phyloP scores from a whole-genome alignment of 2,113 vertebrate genomes.

The Etheostoma spectabile region DNA sequence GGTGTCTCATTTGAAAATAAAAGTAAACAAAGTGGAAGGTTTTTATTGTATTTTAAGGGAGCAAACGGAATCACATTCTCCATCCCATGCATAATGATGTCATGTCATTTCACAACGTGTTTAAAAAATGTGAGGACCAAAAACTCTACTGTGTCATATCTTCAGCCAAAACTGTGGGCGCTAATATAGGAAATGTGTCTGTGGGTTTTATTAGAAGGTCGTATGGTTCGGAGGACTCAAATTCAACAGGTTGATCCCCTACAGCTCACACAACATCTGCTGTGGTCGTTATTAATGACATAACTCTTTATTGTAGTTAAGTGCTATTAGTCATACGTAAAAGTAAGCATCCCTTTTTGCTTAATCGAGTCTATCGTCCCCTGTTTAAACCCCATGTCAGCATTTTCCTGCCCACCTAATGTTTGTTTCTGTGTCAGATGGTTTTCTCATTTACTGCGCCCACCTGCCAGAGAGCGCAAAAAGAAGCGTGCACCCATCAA shows the following conservation, averaged over 20 bases:
- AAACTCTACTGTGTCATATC: too few species aligned
- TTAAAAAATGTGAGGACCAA: too few species aligned
- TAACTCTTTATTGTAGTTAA: not conserved
- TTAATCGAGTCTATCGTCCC: not conserved
- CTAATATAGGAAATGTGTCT: too few species aligned
- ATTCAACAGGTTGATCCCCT: not conserved
- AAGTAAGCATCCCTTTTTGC: not conserved
- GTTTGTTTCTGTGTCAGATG: slow-evolving; percentile 67
- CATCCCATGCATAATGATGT: too few species aligned
- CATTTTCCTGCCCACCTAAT: slow-evolving; percentile 33
- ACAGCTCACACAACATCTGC: not conserved
- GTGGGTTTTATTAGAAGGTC: too few species aligned
- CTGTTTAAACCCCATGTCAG: slow-evolving; percentile 26
- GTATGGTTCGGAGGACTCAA: not conserved
- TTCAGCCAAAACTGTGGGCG: too few species aligned
- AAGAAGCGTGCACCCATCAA: slow-evolving; percentile 62
- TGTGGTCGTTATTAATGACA: not conserved
- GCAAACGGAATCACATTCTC: too few species aligned
- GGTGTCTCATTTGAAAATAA: too few species aligned
- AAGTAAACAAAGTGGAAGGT: too few species aligned
- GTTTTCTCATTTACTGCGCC: slow-evolving; percentile 72
- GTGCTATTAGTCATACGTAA: not conserved
- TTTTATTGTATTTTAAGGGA: too few species aligned
- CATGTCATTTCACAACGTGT: too few species aligned
- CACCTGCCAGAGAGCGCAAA: slow-evolving; percentile 59